Evolutionary conservation across 2,797 vertebrate species (phyloP).

Genomic region (Microhierax caerulescens): DNA sequence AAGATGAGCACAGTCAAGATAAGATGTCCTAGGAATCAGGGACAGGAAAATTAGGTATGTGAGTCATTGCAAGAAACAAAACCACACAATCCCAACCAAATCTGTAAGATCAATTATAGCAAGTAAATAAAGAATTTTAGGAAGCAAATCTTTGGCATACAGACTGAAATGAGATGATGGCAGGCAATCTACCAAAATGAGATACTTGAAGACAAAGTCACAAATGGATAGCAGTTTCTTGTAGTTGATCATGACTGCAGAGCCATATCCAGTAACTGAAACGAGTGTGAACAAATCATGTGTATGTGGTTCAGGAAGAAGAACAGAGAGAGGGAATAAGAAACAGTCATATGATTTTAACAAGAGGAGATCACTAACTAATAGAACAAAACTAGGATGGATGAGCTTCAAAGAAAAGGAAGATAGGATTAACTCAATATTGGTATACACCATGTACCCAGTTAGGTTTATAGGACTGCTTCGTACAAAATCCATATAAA

Average conservation of each 20-base stretch:
- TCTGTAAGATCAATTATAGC: background rate
- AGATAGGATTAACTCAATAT: background rate
- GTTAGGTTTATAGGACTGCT: background rate
- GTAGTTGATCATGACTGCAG: background rate
- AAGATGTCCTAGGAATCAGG: background rate
- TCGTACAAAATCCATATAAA: background rate
- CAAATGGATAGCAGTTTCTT: conserved; percentile 8
- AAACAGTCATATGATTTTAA: background rate
- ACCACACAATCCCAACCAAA: background rate
- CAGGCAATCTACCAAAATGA: conserved; percentile 18
- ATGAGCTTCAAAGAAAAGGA: background rate
- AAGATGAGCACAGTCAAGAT: conserved; percentile 21
- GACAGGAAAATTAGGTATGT: background rate
- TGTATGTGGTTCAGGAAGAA: background rate
- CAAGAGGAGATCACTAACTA: background rate
- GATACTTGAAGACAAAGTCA: conserved; percentile 8
- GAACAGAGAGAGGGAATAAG: background rate
- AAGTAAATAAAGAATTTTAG: background rate
- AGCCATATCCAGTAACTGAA: background rate
- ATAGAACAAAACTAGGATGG: background rate
- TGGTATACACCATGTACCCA: background rate
- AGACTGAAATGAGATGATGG: conserved; percentile 31
- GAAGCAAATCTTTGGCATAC: background rate
- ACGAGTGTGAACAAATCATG: background rate
- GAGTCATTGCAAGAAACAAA: background rate